Evolutionary conservation across 92 coral and sea anemone genomes (phyloP), one percentile per base, ranked within the genome.

Genomic region (Palythoa caribaeorum): DNA sequence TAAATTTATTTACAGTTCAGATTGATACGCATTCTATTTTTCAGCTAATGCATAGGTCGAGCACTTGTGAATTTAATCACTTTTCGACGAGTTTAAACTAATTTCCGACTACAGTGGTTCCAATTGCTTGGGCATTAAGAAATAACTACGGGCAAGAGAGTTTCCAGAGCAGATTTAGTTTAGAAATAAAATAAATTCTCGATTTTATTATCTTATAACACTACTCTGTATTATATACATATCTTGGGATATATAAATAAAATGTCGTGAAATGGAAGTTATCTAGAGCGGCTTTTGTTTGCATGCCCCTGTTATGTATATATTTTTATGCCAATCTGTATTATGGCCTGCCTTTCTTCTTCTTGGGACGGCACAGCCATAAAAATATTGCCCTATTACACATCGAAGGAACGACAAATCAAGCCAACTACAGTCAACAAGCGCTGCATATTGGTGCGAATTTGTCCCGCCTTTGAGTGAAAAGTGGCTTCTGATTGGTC

Each of bases 241-340:
- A 53, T 57, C 53, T 35, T 76, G 83, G 0, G 57, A 78, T 37
- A 35, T 57, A 78, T 78, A 78, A 78, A 78, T 78, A 78, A 55
- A 78, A 54, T 38, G 83, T 52, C 83, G 13, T 77, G 52, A 77
- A 35, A 52, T 54, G 83, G 54, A 77, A 77, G 48, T 35, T 44
- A 52, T 52, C 60, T 55, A 13, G 65, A 13, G 17, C 19, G 65
- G 19, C 63, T 16, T 16, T 57, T 57, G 63, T 12, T 16, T 12
- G 63, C 9, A 59, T 59, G 19, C 19, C 65, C 14, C 5, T 14
- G 3, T 28, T 10, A 59, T 59, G 13, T 59, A 13, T 2, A 17
- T 11, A 59, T 44, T 4, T 44, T 3, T 44, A 44, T 44, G 50
- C 50, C 50, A 44, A 44, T 44, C 50, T 44, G 50, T 44, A 44